A percentile compares a stretch with the other conserved stretches of the same genome.
Conservation (phyloP, 2,888 invertebrate genomes). For the Cryptocheilus praepositus region DNA sequence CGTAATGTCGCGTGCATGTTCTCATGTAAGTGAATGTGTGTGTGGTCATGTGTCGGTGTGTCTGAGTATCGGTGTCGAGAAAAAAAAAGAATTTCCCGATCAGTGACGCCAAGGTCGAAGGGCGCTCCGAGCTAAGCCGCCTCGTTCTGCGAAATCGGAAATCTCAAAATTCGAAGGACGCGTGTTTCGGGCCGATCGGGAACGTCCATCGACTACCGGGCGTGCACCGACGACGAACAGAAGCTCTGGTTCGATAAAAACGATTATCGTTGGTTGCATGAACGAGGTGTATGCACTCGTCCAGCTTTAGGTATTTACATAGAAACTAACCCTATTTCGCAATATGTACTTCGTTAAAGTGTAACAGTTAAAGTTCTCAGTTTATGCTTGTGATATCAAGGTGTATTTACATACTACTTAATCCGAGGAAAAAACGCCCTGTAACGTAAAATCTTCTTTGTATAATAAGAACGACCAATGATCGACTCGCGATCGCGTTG, state of each 20-base stretch:
- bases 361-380: constrained; percentile 68
- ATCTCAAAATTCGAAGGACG: neutral
- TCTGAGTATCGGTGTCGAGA: constrained; percentile 57
- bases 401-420: constrained; percentile 74
- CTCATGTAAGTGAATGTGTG: constrained; percentile 54
- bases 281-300: constrained; percentile 67
- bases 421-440: constrained; percentile 71
- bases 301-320: constrained; percentile 68
- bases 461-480: constrained; percentile 63
- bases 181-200: constrained; percentile 4
- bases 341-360: constrained; percentile 70
- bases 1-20: constrained; percentile 66
- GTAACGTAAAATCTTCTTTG: constrained; percentile 61
- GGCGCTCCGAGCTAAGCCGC: constrained; percentile 18
- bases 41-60: constrained; percentile 48
- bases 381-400: constrained; percentile 71
- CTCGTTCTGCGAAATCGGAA: neutral
- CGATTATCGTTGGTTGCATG: constrained; percentile 71
- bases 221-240: constrained; percentile 63
- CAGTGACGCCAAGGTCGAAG: constrained; percentile 51
- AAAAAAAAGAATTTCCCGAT: constrained; percentile 67
- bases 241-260: constrained; percentile 72
- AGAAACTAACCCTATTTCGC: constrained; percentile 73
- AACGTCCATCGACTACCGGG: constrained; percentile 37
- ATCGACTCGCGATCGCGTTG: constrained; percentile 59